These are phyloP conservation scores for Coenonympha glycerion DNA, from an alignment of 2,888 invertebrate species.

Conservation along the genomic window DNA sequence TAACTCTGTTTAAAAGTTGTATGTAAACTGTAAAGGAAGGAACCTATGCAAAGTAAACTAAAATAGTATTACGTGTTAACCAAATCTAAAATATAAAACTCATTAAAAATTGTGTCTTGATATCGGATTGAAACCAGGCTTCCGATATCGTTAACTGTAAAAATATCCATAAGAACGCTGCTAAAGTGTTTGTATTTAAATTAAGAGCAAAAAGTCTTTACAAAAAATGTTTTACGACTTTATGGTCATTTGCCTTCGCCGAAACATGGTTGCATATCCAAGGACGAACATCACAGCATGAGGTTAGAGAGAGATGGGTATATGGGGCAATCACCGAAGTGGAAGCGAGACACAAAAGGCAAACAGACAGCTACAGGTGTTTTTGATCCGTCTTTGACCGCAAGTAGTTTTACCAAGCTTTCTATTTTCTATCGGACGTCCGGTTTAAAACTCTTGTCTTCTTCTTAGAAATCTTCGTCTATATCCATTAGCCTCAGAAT, in stretches of 20 bases:
- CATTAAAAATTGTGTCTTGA: background rate
- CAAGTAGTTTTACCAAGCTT: background rate
- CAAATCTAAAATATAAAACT: background rate
- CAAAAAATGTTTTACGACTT: constrained; percentile 18
- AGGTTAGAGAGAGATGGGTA: constrained; percentile 10
- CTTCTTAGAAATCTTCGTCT: background rate
- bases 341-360: constrained; percentile 4
- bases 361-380: constrained; percentile 13
- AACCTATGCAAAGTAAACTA: too few relatives aligned
- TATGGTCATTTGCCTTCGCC: constrained; percentile 20
- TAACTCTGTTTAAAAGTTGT: too few relatives aligned
- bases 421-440: background rate
- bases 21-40: too few relatives aligned
- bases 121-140: background rate
- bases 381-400: constrained; percentile 6
- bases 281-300: constrained; percentile 15
- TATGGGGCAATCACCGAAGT: constrained; percentile 8
- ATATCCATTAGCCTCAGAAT: too few relatives aligned
- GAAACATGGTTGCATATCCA: constrained; percentile 11
- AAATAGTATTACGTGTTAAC: too few relatives aligned
- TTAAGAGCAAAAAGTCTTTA: constrained; percentile 2
- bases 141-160: background rate
- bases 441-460: background rate
- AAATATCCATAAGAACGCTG: background rate
- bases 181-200: constrained; percentile 3